A percentile compares a stretch with the other conserved stretches of the same genome.
phyloP scores from a whole-genome alignment of 2,888 invertebrate species.

The Argynnis bischoffii region DNA sequence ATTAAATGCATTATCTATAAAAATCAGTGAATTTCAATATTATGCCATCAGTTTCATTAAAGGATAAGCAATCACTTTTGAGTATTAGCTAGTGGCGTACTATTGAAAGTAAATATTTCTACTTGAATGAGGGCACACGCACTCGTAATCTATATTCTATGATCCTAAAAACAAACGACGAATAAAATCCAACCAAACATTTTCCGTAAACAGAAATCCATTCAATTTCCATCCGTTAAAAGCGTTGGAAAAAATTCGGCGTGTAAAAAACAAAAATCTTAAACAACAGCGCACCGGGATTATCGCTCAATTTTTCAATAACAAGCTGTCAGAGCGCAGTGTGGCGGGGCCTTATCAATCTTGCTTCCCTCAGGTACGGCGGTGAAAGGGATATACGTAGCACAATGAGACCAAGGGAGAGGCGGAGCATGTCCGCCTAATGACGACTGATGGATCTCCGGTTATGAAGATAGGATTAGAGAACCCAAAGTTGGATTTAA shows the following conservation, averaged over 20 bases:
- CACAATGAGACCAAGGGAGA: constrained; percentile 35
- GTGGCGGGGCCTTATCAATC: constrained; percentile 69
- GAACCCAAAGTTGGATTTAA: constrained; percentile 56
- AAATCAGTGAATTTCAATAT: too few relatives aligned
- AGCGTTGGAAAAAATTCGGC: constrained; percentile 41
- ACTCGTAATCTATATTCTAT: not conserved
- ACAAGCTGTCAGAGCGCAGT: constrained; percentile 68
- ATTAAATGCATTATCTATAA: too few relatives aligned
- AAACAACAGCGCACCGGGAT: constrained; percentile 65
- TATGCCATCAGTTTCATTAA: too few relatives aligned
- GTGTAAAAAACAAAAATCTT: constrained; percentile 52
- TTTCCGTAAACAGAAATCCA: constrained; percentile 40
- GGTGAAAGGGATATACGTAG: constrained; percentile 33
- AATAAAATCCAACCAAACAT: constrained; percentile 13
- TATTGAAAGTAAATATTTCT: not conserved
- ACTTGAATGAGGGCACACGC: not conserved
- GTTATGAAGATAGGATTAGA: constrained; percentile 72
- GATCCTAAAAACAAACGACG: constrained; percentile 10
- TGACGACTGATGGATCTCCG: constrained; percentile 76
- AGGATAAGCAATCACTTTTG: too few relatives aligned
- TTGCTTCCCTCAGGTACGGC: constrained; percentile 66
- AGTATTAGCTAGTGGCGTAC: too few relatives aligned
- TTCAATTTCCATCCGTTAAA: constrained; percentile 45
- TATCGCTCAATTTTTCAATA: constrained; percentile 80
- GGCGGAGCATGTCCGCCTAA: constrained; percentile 63